Conservation (phyloP, 2,888 invertebrate genomes). For the Ennomos fuscantarius region DNA sequence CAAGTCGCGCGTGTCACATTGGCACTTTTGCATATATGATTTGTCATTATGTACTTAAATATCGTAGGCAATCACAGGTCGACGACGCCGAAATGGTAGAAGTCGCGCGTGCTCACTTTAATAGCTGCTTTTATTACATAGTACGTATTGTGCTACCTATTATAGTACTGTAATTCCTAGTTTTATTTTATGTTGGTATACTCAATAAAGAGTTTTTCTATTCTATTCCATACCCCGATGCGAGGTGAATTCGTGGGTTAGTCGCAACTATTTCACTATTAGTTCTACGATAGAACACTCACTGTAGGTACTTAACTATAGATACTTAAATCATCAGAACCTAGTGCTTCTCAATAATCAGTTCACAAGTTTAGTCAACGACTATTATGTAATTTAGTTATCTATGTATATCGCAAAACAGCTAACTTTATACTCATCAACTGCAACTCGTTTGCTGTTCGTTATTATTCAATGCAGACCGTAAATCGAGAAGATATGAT, state of each 20-base stretch:
- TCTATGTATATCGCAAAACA: conserved; percentile 6
- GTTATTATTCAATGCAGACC: conserved; percentile 37
- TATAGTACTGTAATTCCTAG: too few relatives aligned
- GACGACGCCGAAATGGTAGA: conserved; percentile 15
- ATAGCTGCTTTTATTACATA: conserved; percentile 37
- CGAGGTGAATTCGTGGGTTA: conserved; percentile 41
- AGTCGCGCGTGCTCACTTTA: conserved; percentile 14
- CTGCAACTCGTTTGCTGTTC: conserved; percentile 10
- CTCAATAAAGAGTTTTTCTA: too few relatives aligned
- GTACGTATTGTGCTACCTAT: conserved; percentile 53
- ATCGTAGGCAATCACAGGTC: conserved; percentile 35
- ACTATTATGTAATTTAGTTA: too few relatives aligned
- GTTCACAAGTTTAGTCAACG: too few relatives aligned
- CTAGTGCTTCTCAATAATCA: too few relatives aligned
- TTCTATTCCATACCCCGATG: conserved; percentile 51
- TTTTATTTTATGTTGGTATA: too few relatives aligned
- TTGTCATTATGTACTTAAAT: conserved; percentile 30
- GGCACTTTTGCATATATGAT: conserved; percentile 30
- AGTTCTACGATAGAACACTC: too few relatives aligned
- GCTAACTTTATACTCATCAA: conserved; percentile 9
- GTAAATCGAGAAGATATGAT: conserved; percentile 42
- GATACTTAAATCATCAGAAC: too few relatives aligned
- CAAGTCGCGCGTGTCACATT: conserved; percentile 22
- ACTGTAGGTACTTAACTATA: too few relatives aligned
- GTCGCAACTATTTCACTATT: too few relatives aligned